Evolutionary conservation across 2,888 invertebrate species (phyloP).

Genomic region (Stenurella melanura): DNA sequence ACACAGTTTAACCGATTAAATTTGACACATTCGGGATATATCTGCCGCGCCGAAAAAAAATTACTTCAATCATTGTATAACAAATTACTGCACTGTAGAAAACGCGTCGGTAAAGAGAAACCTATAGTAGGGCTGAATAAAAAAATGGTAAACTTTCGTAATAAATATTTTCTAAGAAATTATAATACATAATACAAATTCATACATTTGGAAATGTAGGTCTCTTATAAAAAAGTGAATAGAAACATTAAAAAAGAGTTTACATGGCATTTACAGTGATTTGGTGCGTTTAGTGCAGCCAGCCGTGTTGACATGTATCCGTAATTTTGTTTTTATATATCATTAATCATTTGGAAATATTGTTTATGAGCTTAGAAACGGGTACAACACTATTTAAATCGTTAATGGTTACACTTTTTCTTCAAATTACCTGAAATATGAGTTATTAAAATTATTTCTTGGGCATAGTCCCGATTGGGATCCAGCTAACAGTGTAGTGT

Average conservation of each 20-base stretch:
- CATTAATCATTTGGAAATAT: not conserved
- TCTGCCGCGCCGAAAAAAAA: no score
- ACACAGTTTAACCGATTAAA: no score
- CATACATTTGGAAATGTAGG: not conserved
- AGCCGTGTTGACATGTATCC: constrained; percentile 7
- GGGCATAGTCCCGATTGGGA: not conserved
- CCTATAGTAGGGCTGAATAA: no score
- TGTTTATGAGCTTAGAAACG: no score
- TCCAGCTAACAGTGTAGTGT: no score
- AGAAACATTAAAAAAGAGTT: not conserved
- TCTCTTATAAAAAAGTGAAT: not conserved
- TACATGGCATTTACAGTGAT: not conserved
- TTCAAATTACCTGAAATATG: not conserved
- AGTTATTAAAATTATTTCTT: not conserved
- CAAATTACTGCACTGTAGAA: no score
- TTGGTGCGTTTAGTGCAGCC: constrained; percentile 3
- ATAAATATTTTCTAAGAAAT: no score
- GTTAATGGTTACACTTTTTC: not conserved
- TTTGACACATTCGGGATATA: no score
- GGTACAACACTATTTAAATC: not conserved
- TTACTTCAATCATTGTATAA: no score
- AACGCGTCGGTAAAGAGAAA: no score
- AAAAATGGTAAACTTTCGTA: no score
- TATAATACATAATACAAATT: no score
- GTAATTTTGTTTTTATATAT: constrained; percentile 7